Conservation (phyloP, 2,888 invertebrate species). For the Chalcis sispes region DNA sequence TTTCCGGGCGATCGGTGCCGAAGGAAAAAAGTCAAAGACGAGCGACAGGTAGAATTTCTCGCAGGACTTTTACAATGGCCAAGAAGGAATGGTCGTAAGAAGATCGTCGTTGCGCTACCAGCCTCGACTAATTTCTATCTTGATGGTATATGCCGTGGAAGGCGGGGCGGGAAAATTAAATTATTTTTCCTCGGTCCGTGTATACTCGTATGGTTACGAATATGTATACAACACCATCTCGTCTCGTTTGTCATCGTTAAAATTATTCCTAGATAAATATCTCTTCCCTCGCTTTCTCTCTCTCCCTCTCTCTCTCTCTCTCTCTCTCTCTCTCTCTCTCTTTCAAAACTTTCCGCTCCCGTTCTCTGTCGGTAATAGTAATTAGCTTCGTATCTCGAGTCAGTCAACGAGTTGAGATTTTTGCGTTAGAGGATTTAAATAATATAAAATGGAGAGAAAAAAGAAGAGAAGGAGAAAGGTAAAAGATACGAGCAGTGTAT, state of each 20-base stretch:
- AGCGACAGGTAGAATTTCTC: slow-evolving; percentile 19
- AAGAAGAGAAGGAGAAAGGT: not conserved
- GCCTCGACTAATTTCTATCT: slow-evolving; percentile 68
- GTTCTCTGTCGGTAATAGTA: slow-evolving; percentile 2
- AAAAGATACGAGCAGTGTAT: not conserved
- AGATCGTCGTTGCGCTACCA: not conserved
- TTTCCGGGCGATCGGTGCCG: slow-evolving; percentile 66
- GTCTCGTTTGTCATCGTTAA: no score
- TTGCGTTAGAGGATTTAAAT: not conserved
- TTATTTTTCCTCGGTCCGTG: no score
- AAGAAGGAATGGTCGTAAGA: not conserved
- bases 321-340: slow-evolving; percentile 7
- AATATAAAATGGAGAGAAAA: not conserved
- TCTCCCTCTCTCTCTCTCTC: slow-evolving; percentile 7
- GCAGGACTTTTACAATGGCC: not conserved
- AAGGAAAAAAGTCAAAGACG: slow-evolving; percentile 1
- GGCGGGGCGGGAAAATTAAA: slow-evolving; percentile 69
- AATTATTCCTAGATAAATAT: no score
- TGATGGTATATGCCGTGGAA: slow-evolving; percentile 60
- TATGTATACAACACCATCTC: no score
- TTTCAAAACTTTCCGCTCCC: slow-evolving; percentile 12
- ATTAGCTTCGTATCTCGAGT: slow-evolving; percentile 4
- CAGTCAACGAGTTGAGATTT: slow-evolving; percentile 12
- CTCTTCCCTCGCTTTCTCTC: slow-evolving; percentile 12
- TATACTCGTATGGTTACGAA: no score